Conservation (phyloP, 2,888 invertebrate genomes). For the Polyploca ridens region DNA sequence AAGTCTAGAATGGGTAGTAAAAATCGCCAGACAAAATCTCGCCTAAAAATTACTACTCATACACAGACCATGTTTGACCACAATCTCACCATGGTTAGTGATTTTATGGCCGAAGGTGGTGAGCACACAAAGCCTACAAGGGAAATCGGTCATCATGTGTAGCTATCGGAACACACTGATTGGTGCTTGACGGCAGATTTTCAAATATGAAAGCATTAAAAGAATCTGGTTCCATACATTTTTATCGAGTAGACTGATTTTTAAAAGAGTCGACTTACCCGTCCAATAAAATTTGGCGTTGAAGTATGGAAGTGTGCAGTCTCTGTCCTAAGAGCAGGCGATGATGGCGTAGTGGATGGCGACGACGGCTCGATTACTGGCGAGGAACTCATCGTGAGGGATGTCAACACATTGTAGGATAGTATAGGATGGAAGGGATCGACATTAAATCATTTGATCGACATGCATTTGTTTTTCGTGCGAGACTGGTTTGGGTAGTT, state of each 20-base stretch:
- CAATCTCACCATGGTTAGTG: no score
- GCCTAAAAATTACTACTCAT: no score
- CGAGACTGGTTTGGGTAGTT: background rate
- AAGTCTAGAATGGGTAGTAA: no score
- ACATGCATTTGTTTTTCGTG: background rate
- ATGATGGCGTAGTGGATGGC: slow-evolving; percentile 73
- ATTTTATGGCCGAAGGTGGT: no score
- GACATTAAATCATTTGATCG: background rate
- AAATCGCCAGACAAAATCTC: no score
- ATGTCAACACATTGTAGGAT: slow-evolving; percentile 75
- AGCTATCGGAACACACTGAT: no score
- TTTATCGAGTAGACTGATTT: background rate
- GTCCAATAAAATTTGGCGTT: slow-evolving; percentile 66
- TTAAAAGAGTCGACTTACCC: slow-evolving; percentile 49
- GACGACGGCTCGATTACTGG: slow-evolving; percentile 79
- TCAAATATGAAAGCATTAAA: no score
- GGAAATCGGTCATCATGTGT: no score
- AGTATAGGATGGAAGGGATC: slow-evolving; percentile 24
- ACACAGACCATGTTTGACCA: no score
- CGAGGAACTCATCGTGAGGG: slow-evolving; percentile 76
- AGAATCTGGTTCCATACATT: no score
- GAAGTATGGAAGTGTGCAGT: slow-evolving; percentile 69
- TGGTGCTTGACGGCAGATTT: no score
- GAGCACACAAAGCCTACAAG: no score
- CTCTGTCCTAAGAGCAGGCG: slow-evolving; percentile 66